Evolutionary conservation across 2,113 vertebrate genomes (phyloP), one percentile per base, ranked within the genome.

Genomic region (Arvicanthis niloticus): DNA sequence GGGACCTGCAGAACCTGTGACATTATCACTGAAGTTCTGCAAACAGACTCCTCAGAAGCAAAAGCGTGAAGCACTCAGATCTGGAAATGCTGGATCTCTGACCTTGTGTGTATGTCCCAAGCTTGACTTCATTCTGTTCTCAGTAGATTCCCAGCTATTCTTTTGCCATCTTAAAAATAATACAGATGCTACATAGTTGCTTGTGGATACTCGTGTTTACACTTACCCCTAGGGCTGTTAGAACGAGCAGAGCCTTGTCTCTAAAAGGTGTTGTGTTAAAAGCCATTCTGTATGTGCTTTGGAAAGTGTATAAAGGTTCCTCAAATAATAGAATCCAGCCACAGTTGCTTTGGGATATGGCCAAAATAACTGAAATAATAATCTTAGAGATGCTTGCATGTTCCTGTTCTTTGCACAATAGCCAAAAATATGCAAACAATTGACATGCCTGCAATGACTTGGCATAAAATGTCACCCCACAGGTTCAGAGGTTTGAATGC

Each of bases 191-290:
- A 34, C 19, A 7, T 51, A 51, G 7, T 8, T 51, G 11, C 15
- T 31, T 24, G 4, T 10, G 45, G 0, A 4, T 19, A n/a, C 19
- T 4, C 10, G 45, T 22, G 15, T 5, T 51, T 51, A 40, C 10
- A 58, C 15, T 89, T 51, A 56, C 1, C 21, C 88, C 24, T 91
- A 21, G 75, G 3, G 13, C 75, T 80, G 31, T 80, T 42, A 81
- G 16, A 60, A 17, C 60, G 42, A 93, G 15, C 13, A 45, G 24
- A 62, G 16, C 40, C 75, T 91, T 29, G 19, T 60, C 84, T 94
- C 51, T 91, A 62, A 95, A 91, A 92, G 67, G 48, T 53, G 78
- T 91, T 91, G 58, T 78, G 13, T 94, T 94, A 80, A n/a, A 65
- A 84, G 75, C 4, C 70, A 56, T 31, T 6, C 29, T 56, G 8